phyloP scores from a whole-genome alignment of 1,140 invertebrate species.

The Rhyzopertha dominica region DNA sequence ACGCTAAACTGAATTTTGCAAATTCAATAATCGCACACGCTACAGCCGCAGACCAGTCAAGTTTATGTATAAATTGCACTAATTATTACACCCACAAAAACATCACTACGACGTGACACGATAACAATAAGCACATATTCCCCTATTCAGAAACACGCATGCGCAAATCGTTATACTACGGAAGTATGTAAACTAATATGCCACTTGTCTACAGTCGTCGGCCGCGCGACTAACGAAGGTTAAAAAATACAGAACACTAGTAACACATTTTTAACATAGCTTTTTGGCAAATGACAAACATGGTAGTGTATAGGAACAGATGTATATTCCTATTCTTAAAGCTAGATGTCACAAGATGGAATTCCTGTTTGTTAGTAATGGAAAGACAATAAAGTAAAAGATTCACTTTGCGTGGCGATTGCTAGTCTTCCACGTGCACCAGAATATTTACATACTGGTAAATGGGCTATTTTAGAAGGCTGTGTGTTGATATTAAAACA shows the following conservation, averaged over 20 bases:
- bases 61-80: no score
- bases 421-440: neutral
- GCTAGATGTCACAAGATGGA: constrained; percentile 29
- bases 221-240: no score
- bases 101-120: no score
- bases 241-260: constrained; percentile 4
- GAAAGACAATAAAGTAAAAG: constrained; percentile 24
- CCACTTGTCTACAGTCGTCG: no score
- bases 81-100: no score
- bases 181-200: no score
- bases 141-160: no score
- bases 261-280: constrained; percentile 13
- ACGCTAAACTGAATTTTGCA: no score
- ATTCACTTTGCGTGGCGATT: constrained; percentile 7
- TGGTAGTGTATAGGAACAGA: constrained; percentile 13
- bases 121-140: no score
- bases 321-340: constrained; percentile 18
- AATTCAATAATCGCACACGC: no score
- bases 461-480: constrained; percentile 1
- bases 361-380: constrained; percentile 32
- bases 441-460: constrained; percentile 3
- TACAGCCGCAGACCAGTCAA: no score
- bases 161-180: no score
- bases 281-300: neutral
- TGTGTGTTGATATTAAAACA: neutral